These are phyloP conservation scores for Nanorana parkeri DNA, from an alignment of 2,113 vertebrate species.

Conservation along the genomic window DNA sequence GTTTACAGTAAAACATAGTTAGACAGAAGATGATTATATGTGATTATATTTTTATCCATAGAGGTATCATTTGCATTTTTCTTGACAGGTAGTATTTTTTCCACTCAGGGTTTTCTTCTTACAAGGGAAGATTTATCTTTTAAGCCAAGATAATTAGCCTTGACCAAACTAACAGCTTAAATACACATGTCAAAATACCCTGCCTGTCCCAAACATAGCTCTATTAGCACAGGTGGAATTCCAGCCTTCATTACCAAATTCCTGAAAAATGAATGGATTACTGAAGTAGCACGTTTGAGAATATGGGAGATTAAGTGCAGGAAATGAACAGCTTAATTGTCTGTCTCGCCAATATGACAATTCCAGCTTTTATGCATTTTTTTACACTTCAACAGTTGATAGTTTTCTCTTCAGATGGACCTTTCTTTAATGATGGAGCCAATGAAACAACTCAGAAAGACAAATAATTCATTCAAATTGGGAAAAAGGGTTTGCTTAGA, in stretches of 20 bases:
- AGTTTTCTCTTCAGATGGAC: background rate
- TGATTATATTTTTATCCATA: slow-evolving; percentile 25
- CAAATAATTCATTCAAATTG: background rate
- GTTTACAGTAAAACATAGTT: slow-evolving; percentile 20
- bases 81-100: slow-evolving; percentile 42
- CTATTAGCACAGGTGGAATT: slow-evolving; percentile 44
- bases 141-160: slow-evolving; percentile 47
- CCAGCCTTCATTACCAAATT: slow-evolving; percentile 48
- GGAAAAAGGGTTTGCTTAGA: slow-evolving; percentile 7
- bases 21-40: slow-evolving; percentile 38
- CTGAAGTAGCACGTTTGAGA: slow-evolving; percentile 45
- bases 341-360: slow-evolving; percentile 22
- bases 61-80: slow-evolving; percentile 41
- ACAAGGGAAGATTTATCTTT: slow-evolving; percentile 47
- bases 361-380: slow-evolving; percentile 24
- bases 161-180: slow-evolving; percentile 43
- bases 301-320: slow-evolving; percentile 48
- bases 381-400: slow-evolving; percentile 22
- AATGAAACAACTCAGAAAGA: background rate
- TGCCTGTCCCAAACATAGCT: slow-evolving; percentile 25
- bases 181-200: slow-evolving; percentile 49
- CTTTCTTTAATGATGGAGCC: slow-evolving; percentile 14
- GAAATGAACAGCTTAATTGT: slow-evolving; percentile 52
- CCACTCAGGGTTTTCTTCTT: slow-evolving; percentile 18
- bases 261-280: slow-evolving; percentile 50